Evolutionary conservation across 2,888 invertebrate species (phyloP), one percentile per base, ranked within the genome.

Genomic region (Tolmerus cingulatus): DNA sequence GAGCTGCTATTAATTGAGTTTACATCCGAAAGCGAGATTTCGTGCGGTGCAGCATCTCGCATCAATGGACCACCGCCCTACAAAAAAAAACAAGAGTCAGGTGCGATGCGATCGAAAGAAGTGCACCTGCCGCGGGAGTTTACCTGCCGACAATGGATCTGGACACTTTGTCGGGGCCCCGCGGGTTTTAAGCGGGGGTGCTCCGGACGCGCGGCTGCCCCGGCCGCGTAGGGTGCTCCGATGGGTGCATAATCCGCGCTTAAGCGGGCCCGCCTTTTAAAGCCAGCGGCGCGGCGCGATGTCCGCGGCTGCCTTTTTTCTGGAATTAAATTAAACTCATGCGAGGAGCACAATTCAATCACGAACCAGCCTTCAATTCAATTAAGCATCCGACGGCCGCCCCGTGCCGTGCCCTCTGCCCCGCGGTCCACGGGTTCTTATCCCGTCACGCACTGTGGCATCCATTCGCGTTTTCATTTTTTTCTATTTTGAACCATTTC

Each of bases 341-440:
- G 82, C 82, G 82, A 82, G 82, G 37, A 82, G 82, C 57, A 82
- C 82, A 51, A 82, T 82, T 82, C 82, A 82, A 82, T 82, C 82
- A 57, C 57, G 57, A 82, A 55, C 82, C 82, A 82, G 66, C 82
- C 82, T 82, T 66, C 82, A 82, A 82, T 82, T 82, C 82, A 82
- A 82, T 82, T 81, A 81, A 81, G 34, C 43, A 46, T 55, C 51
- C 81, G 81, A 81, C 81, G 19, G 55, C n/a, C 51, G 57, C 37
- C 76, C 37, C 76, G 40, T 16, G 76, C 40, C 76, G 76, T 76
- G 37, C 76, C 37, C 40, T 40, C 76, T 34, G 37, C 76, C 34
- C 76, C 76, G 34, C 76, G 34, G 76, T 30, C 76, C 76, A 16
- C 76, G 34, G 76, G 76, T 37, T 76, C 8, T 76, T 37, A 34